phyloP scores from a whole-genome alignment of 1,140 invertebrate species.

The Diachasma alloeum region DNA sequence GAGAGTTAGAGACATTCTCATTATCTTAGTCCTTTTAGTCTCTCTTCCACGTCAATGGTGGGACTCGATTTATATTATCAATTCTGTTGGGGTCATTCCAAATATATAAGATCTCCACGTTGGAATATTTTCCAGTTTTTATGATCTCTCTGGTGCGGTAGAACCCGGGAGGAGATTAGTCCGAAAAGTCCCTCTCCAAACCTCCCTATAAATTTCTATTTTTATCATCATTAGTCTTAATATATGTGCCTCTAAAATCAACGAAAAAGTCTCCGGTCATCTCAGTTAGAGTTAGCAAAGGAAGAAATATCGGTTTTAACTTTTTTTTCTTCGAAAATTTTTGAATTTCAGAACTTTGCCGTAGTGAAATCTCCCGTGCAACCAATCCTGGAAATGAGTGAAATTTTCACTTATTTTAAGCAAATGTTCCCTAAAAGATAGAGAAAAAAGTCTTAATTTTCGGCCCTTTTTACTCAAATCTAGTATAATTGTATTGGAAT shows the following conservation, averaged over 20 bases:
- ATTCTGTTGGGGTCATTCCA: not conserved
- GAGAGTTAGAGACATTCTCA: not conserved
- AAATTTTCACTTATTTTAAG: too few relatives aligned
- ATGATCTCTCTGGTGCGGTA: not conserved
- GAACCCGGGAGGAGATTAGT: not conserved
- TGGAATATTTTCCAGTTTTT: not conserved
- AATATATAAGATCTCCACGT: not conserved
- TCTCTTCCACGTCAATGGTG: not conserved
- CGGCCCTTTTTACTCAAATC: too few relatives aligned
- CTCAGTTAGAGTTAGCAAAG: not conserved
- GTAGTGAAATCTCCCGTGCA: too few relatives aligned
- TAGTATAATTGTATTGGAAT: too few relatives aligned
- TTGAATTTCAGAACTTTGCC: too few relatives aligned
- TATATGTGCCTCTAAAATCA: not conserved
- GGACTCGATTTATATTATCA: not conserved
- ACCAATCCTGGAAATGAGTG: too few relatives aligned
- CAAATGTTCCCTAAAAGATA: too few relatives aligned
- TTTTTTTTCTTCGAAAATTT: too few relatives aligned
- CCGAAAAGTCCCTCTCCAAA: not conserved
- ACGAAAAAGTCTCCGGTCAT: too few relatives aligned
- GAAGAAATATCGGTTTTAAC: not conserved
- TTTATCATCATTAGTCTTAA: not conserved
- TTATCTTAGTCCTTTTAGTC: not conserved
- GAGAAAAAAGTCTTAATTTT: too few relatives aligned
- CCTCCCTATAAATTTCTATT: not conserved